Conservation (phyloP, 30 jellyfish, hydroid and myxozoan species). For the Cassiopea xamachana region DNA sequence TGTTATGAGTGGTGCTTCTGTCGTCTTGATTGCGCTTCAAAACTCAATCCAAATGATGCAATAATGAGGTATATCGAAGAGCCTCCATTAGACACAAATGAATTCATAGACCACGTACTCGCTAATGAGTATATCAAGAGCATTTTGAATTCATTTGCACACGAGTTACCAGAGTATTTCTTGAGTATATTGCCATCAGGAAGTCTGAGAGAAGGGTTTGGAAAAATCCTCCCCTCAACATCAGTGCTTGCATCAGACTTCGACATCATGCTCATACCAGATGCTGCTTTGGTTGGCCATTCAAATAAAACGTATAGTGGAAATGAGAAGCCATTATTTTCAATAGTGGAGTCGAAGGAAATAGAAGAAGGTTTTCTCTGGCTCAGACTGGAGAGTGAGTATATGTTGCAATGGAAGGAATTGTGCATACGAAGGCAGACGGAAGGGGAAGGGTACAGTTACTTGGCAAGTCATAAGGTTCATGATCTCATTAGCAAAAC, state of each 20-base stretch:
- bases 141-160: constrained; percentile 33
- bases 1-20: constrained; percentile 34
- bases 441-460: constrained; percentile 53
- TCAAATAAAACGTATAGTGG: background rate
- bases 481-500: constrained; percentile 4
- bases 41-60: constrained; percentile 44
- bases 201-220: constrained; percentile 71
- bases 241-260: constrained; percentile 61
- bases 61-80: constrained; percentile 58
- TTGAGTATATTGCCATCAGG: constrained; percentile 70
- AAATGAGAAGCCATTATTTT: constrained; percentile 35
- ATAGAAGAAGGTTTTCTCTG: constrained; percentile 41
- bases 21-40: constrained; percentile 35
- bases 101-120: background rate
- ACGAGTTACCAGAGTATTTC: constrained; percentile 62
- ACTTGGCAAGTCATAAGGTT: constrained; percentile 24
- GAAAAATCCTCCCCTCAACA: constrained; percentile 68
- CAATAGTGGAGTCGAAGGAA: constrained; percentile 26
- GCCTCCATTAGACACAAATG: constrained; percentile 16
- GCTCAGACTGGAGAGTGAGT: constrained; percentile 57
- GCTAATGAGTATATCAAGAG: constrained; percentile 25
- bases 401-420: constrained; percentile 49
- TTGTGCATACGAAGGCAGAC: constrained; percentile 44
- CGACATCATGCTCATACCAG: constrained; percentile 75
- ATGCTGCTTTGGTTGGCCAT: constrained; percentile 40